Conservation (phyloP, 2,113 vertebrate species). For the Pantherophis guttatus region DNA sequence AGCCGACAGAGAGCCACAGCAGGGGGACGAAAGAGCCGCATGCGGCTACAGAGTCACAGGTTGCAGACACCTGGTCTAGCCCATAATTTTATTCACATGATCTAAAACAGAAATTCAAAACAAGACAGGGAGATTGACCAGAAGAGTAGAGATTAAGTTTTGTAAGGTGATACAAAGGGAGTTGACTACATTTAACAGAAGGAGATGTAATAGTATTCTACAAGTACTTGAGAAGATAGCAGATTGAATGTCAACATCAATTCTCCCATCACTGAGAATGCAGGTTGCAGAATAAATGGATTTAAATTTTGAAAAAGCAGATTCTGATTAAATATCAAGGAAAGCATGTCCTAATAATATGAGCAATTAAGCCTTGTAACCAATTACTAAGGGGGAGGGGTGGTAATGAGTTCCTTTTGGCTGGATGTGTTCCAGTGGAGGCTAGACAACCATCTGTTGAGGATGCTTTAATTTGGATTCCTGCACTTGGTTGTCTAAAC, state of each 20-base stretch:
- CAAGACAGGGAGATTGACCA: not conserved
- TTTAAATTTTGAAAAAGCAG: not conserved
- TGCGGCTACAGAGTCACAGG: too few species aligned
- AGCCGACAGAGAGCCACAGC: too few species aligned
- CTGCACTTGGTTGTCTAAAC: not conserved
- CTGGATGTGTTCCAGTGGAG: not conserved
- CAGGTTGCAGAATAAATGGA: not conserved
- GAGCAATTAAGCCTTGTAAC: not conserved
- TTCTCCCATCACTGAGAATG: not conserved
- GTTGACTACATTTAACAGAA: not conserved
- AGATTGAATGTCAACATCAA: not conserved
- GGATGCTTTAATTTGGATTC: not conserved
- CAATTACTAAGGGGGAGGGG: not conserved
- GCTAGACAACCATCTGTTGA: not conserved
- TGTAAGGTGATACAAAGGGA: not conserved
- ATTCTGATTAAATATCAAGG: not conserved
- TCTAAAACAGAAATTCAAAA: not conserved
- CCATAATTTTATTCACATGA: not conserved
- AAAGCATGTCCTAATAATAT: not conserved
- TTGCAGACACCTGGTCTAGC: not conserved
- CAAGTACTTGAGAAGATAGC: not conserved
- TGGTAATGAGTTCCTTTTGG: not conserved
- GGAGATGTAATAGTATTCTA: not conserved
- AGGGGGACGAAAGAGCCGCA: too few species aligned
- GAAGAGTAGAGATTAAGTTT: not conserved